Percentiles rank a stretch among this genome's conserved stretches.
phyloP scores from a whole-genome alignment of 2,888 invertebrate genomes.

The Drosophila longiperda region DNA sequence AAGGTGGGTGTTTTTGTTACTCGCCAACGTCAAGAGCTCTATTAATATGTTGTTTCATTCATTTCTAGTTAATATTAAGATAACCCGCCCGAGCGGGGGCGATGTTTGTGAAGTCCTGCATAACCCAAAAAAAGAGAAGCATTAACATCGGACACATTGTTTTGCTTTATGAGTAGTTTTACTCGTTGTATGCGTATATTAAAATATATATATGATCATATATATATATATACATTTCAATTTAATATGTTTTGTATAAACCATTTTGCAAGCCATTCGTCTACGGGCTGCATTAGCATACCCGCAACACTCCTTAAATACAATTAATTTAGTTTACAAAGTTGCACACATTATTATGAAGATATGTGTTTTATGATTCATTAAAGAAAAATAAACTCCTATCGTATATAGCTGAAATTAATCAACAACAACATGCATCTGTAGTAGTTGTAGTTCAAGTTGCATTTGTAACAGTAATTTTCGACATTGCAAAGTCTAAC shows the following conservation, averaged over 20 bases:
- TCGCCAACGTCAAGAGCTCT: too few relatives aligned
- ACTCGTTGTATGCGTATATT: neutral
- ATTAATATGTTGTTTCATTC: neutral
- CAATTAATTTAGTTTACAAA: constrained; percentile 31
- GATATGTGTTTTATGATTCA: constrained; percentile 30
- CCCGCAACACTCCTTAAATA: constrained; percentile 16
- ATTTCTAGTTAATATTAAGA: constrained; percentile 44
- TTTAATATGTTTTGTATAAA: constrained; percentile 2
- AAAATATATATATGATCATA: neutral
- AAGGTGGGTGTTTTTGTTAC: constrained; percentile 29
- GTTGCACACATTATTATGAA: constrained; percentile 34
- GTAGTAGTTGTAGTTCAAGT: neutral
- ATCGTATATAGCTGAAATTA: constrained; percentile 26
- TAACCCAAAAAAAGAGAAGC: constrained; percentile 1
- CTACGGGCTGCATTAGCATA: constrained; percentile 15
- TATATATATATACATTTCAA: constrained; percentile 1
- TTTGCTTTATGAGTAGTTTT: neutral
- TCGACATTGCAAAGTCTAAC: neutral
- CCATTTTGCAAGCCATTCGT: constrained; percentile 2
- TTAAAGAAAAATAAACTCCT: constrained; percentile 41
- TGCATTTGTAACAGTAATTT: neutral
- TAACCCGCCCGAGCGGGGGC: constrained; percentile 8
- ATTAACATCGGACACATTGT: constrained; percentile 1
- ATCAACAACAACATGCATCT: neutral
- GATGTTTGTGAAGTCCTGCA: constrained; percentile 18